A percentile compares a stretch with the other conserved stretches of the same genome.
Conservation (phyloP, 2,888 invertebrate species). For the Lasioglossum marginatum region DNA sequence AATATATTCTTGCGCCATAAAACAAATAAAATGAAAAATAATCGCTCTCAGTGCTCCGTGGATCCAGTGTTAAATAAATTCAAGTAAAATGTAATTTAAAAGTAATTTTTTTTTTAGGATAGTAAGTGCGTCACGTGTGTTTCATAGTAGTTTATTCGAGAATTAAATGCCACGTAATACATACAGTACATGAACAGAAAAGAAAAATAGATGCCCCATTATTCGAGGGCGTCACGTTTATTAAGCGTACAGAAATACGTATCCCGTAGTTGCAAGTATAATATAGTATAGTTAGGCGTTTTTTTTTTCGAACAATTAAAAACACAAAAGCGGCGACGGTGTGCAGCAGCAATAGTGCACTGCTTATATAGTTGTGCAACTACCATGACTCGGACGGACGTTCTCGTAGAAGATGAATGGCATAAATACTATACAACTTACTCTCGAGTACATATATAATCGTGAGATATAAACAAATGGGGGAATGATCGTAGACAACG, state of each 20-base stretch:
- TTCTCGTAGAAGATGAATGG: conserved; percentile 8
- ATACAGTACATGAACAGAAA: neutral
- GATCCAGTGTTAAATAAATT: neutral
- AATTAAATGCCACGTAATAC: conserved; percentile 17
- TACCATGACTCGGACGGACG: conserved; percentile 50
- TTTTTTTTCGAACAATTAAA: neutral
- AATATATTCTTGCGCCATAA: neutral
- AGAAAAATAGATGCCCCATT: neutral
- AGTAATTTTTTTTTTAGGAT: neutral
- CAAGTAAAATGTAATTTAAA: neutral
- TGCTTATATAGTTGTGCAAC: conserved; percentile 4
- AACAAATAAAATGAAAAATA: neutral
- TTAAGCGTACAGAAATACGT: conserved; percentile 48
- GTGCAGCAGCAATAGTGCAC: conserved; percentile 21
- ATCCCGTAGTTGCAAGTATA: conserved; percentile 7
- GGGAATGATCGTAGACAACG: conserved; percentile 36
- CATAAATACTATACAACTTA: conserved; percentile 52
- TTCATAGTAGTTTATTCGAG: conserved; percentile 14
- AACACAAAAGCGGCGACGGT: conserved; percentile 16
- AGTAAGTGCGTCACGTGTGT: neutral
- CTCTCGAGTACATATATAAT: conserved; percentile 28
- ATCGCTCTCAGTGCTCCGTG: neutral
- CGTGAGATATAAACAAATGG: conserved; percentile 51
- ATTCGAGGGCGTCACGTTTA: conserved; percentile 26
- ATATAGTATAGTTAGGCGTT: conserved; percentile 3